Evolutionary conservation across 1,140 invertebrate species (phyloP).

Genomic region (Thaumatotibia leucotreta): DNA sequence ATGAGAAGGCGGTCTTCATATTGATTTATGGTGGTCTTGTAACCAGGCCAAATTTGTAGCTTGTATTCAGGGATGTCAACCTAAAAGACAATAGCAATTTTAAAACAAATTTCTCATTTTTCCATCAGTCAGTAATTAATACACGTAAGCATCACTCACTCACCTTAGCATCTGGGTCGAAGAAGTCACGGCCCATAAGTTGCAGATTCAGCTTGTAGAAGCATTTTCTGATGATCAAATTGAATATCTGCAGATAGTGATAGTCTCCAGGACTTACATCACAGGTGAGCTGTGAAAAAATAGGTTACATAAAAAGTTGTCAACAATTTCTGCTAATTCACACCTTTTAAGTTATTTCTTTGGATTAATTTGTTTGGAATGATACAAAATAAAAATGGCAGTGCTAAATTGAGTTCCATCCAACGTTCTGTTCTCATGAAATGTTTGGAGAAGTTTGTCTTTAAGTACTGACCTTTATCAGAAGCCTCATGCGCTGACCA

Average conservation of each 20-base stretch:
- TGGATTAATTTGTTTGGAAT: no score
- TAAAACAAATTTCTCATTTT: not conserved
- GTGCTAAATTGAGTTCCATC: no score
- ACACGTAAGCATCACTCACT: not conserved
- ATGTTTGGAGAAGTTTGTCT: no score
- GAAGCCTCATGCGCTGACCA: conserved; percentile 66
- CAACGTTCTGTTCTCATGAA: no score
- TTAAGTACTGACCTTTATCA: conserved; percentile 59
- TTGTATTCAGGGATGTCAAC: conserved; percentile 71
- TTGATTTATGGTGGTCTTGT: conserved; percentile 87
- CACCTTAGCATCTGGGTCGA: conserved; percentile 82
- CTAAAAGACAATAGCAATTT: conserved; percentile 45
- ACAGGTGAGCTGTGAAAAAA: conserved; percentile 54
- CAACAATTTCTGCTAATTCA: no score
- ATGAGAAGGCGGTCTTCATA: conserved; percentile 84
- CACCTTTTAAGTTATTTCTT: no score
- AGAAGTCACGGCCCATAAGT: conserved; percentile 88
- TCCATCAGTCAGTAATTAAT: no score
- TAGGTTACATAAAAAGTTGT: not conserved
- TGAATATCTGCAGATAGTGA: conserved; percentile 84
- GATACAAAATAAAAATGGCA: no score
- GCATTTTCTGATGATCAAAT: conserved; percentile 85
- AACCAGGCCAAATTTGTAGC: conserved; percentile 86
- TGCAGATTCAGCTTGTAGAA: conserved; percentile 80
- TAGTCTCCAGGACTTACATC: conserved; percentile 77